A percentile compares a stretch with the other conserved stretches of the same genome.
These are phyloP conservation scores for Caenorhabditis parvicauda DNA, from an alignment of 2,888 invertebrate species.

Conservation along the genomic window DNA sequence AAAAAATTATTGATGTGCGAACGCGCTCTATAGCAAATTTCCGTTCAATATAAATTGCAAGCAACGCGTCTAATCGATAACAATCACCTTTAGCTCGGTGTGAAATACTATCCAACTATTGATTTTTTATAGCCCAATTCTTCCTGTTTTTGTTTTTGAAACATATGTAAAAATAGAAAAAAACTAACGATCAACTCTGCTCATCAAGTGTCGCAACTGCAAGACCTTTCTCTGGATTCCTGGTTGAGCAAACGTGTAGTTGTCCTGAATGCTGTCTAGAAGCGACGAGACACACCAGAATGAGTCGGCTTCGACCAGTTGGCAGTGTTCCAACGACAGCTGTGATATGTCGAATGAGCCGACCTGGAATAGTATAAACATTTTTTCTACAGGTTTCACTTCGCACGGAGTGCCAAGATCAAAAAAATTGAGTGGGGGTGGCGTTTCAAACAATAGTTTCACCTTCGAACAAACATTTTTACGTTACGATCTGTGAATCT, in stretches of 20 bases:
- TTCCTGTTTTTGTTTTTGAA: background rate
- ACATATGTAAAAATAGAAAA: constrained; percentile 3
- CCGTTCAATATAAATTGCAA: too few relatives aligned
- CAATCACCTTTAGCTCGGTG: too few relatives aligned
- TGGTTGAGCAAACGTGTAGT: constrained; percentile 98
- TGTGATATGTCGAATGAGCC: constrained; percentile 83
- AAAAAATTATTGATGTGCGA: too few relatives aligned
- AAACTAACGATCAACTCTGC: constrained; percentile 81
- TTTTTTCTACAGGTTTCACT: too few relatives aligned
- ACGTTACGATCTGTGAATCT: too few relatives aligned
- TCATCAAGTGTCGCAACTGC: constrained; percentile 89
- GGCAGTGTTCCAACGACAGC: constrained; percentile 76
- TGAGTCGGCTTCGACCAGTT: constrained; percentile 87
- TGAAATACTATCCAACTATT: too few relatives aligned
- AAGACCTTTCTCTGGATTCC: constrained; percentile 97
- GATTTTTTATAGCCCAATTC: background rate
- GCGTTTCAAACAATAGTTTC: too few relatives aligned
- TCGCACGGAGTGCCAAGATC: too few relatives aligned
- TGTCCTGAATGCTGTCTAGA: constrained; percentile 89
- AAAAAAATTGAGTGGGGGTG: too few relatives aligned
- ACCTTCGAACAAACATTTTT: too few relatives aligned
- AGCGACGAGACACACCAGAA: constrained; percentile 71
- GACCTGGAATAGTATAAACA: constrained; percentile 76
- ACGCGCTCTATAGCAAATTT: too few relatives aligned
- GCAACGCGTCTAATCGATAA: too few relatives aligned